Evolutionary conservation across 1,140 invertebrate species (phyloP), one percentile per base, ranked within the genome.

Genomic region (Stenopsyche tienmushanensis): DNA sequence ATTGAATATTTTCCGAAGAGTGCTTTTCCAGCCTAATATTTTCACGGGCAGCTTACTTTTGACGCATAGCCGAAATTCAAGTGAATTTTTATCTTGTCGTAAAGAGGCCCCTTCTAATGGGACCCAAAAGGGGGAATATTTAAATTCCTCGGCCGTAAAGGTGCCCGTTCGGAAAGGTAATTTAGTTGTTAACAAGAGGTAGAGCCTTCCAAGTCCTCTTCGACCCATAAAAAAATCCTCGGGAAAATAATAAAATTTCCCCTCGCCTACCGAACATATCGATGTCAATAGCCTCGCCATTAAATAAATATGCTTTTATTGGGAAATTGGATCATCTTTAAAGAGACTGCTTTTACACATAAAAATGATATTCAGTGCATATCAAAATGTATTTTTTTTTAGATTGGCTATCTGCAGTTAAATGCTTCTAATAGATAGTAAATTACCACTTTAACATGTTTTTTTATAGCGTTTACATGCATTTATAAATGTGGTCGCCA

Each of bases 31-130:
- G 29, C 29, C 13, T 34, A 34, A 34, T 34, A 13, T 34, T 13
- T 5, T 34, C 29, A 34, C 29, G 29, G 13, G 13, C 13, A 13
- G 29, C 29, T 34, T 5, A 13, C 29, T 47, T 8, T 47, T 47
- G 5, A 47, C 10, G 8, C 17, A 7, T 47, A 15, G 17, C 44
- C 8, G 5, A 47, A 8, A 47, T 47, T 47, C 44, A 15, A 47
- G 44, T 47, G 44, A 47, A 47, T 47, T 47, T 34, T 47, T 47
- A 47, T 47, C 44, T 47, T 47, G 44, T 47, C 44, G 44, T 47
- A 47, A 47, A 47, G 44, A 5, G 44, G 18, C 10, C 13, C 8
- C 44, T 9, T 15, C 44, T 47, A 47, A 47, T 47, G 44, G 44
- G 5, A 47, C 44, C 44, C 44, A 7, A 13, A n/a, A n/a, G n/a